Base-by-base conservation (phyloP, 2,113 vertebrate genomes). In the Sapajus apella region DNA sequence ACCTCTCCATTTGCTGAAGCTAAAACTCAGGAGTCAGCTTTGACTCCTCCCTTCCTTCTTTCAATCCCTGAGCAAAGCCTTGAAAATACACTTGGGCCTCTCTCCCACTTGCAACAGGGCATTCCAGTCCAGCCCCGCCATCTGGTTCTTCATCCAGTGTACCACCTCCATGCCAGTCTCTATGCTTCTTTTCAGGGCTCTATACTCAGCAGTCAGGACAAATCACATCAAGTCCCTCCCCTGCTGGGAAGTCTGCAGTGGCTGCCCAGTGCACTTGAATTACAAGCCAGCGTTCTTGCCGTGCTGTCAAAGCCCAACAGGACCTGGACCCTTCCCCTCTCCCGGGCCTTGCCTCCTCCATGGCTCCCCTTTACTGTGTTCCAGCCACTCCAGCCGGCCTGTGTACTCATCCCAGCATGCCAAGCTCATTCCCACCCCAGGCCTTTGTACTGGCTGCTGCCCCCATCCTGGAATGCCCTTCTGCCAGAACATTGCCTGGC, bases 11-110 rank as follows among this genome's bases (percentile, higher is more conserved):
- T 17, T 83, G 56, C 55, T 83, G 37, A 37, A 80, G 18, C 14
- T 37, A n/a, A 68, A 81, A 21, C 30, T n/a, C n/a, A 70, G 73
- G 43, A 18, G 5, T 75, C 37, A 23, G 12, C 58, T 43, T 52
- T 45, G 80, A 47, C 25, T 37, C 77, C 47, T 45, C 5, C 81
- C 45, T 77, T 83, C 8, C 3, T 87, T 68, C 37, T 25, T 70
- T 94, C 50, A n/a, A 10, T 50, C 50, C 0, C 9, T 45, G 37
- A 12, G 20, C 72, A 27, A 70, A 9, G 13, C 25, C n/a, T 91
- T 70, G 47, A n/a, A n/a, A 43, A 52, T 4, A 35, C 45, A 13
- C 17, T 1, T 0, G 21, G 35, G 13, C 1, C n/a, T 17, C 8
- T 61, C 40, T 52, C 43, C 56, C 3, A 8, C 47, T 12, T 13